These are phyloP conservation scores for Tamias sibiricus DNA, from an alignment of 2,113 vertebrate genomes.

Conservation along the genomic window DNA sequence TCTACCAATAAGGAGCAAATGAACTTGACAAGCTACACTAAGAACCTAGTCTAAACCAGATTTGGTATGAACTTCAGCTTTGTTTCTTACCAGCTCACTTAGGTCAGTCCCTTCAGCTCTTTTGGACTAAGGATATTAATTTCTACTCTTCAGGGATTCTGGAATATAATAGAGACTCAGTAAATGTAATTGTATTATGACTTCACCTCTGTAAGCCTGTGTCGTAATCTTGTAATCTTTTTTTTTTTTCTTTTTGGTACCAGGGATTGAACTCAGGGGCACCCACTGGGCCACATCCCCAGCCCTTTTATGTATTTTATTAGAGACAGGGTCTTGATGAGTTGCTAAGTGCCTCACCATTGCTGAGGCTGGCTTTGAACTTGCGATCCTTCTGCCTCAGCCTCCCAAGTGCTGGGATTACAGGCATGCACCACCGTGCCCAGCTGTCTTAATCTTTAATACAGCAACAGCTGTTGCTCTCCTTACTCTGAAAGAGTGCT, in stretches of 20 bases:
- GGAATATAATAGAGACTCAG: background rate
- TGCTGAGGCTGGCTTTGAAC: too few species aligned
- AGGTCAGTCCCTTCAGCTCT: background rate
- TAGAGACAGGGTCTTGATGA: too few species aligned
- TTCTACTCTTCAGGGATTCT: background rate
- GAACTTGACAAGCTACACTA: background rate
- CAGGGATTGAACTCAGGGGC: too few species aligned
- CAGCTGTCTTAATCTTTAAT: background rate
- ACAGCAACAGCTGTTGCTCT: background rate
- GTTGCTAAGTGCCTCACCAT: too few species aligned
- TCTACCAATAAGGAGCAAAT: background rate
- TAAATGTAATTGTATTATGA: background rate
- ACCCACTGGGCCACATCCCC: too few species aligned
- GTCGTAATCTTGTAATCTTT: background rate
- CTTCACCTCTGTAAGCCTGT: background rate
- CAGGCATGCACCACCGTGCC: too few species aligned
- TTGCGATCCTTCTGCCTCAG: too few species aligned
- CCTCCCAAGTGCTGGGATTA: too few species aligned
- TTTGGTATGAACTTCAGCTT: background rate
- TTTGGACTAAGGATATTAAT: conserved; percentile 1
- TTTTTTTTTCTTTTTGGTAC: too few species aligned
- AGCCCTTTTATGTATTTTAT: too few species aligned
- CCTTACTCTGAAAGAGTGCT: background rate
- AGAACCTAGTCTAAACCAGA: background rate
- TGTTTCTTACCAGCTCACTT: background rate